Conservation (phyloP, 2,113 vertebrate genomes). For the Gila orcuttii region DNA sequence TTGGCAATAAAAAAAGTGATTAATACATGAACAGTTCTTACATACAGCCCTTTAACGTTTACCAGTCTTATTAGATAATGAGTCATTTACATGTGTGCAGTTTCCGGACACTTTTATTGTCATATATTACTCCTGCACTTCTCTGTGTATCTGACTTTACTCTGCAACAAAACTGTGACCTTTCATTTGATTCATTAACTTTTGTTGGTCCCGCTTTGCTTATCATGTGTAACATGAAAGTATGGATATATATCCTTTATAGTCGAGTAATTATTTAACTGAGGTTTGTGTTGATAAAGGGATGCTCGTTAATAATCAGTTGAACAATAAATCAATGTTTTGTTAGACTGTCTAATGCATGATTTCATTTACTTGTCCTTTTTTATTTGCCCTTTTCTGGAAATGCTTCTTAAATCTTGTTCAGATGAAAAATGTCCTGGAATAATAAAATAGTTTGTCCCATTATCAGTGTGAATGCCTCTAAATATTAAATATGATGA, state of each 20-base stretch:
- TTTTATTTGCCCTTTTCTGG: not conserved
- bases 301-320: not conserved
- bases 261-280: not conserved
- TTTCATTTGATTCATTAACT: not conserved
- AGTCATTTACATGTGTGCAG: too few species aligned
- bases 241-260: not conserved
- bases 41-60: too few species aligned
- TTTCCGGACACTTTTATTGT: too few species aligned
- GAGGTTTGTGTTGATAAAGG: not conserved
- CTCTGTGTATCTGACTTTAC: not conserved
- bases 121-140: constrained; percentile 10
- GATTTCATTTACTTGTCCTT: not conserved
- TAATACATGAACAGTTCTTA: too few species aligned
- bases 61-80: too few species aligned
- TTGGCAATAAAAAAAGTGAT: too few species aligned
- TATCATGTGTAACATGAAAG: not conserved
- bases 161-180: not conserved
- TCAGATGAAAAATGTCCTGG: not conserved
- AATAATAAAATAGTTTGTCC: constrained; percentile 31
- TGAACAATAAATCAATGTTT: not conserved
- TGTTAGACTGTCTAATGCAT: not conserved
- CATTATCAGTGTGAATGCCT: not conserved
- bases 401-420: not conserved
- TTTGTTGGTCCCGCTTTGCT: not conserved
- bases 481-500: not conserved